These are phyloP conservation scores for Anguilla marmorata DNA, from an alignment of 2,797 vertebrate genomes.

Conservation along the genomic window DNA sequence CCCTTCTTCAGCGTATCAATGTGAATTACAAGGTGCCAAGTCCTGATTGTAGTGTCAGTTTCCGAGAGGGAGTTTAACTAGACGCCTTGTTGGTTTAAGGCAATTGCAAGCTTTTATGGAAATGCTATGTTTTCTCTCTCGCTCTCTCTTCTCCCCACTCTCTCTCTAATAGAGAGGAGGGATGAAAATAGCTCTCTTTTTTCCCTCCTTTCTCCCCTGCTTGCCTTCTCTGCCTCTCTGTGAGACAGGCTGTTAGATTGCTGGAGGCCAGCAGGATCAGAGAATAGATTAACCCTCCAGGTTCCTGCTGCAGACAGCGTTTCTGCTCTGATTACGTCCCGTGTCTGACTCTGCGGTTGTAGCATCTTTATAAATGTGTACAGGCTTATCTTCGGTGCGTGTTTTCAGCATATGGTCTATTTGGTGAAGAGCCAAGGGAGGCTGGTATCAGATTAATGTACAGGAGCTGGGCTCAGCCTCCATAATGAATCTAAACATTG, in stretches of 20 bases:
- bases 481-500: not conserved
- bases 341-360: not conserved
- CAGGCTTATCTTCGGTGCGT: not conserved
- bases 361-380: not conserved
- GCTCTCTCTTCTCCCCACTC: not conserved
- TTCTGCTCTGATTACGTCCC: not conserved
- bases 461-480: not conserved
- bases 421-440: not conserved
- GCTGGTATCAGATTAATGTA: not conserved
- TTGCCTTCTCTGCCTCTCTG: conserved; percentile 1
- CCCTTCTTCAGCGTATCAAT: conserved; percentile 47
- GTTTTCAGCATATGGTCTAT: not conserved
- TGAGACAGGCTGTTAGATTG: conserved; percentile 10
- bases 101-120: conserved; percentile 31
- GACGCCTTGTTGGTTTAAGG: conserved; percentile 36
- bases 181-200: conserved; percentile 9
- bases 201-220: not conserved
- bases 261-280: conserved; percentile 7
- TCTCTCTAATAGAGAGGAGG: not conserved
- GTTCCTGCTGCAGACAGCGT: not conserved
- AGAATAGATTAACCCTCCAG: conserved; percentile 8
- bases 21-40: conserved; percentile 53
- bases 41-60: conserved; percentile 61
- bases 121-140: not conserved
- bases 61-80: conserved; percentile 55